Conservation (phyloP, 2,888 invertebrate species). For the Steinernema hermaphroditum region DNA sequence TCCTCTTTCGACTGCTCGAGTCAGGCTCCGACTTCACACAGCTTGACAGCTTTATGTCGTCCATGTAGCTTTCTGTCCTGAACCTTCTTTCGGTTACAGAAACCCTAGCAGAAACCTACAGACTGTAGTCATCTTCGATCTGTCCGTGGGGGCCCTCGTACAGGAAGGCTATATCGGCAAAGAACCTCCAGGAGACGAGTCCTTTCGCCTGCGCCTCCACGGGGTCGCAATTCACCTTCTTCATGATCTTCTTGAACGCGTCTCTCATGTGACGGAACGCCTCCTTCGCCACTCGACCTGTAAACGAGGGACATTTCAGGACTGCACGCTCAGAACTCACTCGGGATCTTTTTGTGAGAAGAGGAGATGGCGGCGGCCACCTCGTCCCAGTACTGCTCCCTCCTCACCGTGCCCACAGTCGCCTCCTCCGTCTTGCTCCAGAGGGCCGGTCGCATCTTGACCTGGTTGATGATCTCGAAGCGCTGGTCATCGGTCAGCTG, state of each 20-base stretch:
- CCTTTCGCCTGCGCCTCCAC: not conserved
- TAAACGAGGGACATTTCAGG: not conserved
- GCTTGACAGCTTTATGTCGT: not conserved
- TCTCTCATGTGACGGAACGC: constrained; percentile 19
- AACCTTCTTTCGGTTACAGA: not conserved
- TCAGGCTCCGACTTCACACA: constrained; percentile 11
- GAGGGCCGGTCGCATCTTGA: not conserved
- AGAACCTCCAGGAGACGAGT: constrained; percentile 15
- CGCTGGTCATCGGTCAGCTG: constrained; percentile 15
- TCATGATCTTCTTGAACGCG: constrained; percentile 27
- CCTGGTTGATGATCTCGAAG: constrained; percentile 11
- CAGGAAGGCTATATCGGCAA: not conserved
- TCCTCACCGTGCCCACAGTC: not conserved
- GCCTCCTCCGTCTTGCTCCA: constrained; percentile 16
- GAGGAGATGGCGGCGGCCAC: constrained; percentile 18
- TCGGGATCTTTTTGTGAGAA: not conserved
- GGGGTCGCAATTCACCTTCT: not conserved
- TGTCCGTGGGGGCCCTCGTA: not conserved
- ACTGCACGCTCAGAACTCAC: constrained; percentile 3
- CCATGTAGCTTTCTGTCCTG: not conserved
- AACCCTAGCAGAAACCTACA: not conserved
- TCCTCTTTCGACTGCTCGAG: not conserved
- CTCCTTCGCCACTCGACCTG: constrained; percentile 17
- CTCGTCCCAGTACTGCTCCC: constrained; percentile 22
- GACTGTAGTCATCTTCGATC: not conserved